phyloP scores from a whole-genome alignment of 2,113 vertebrate species.

The Mormyrus lacerda region DNA sequence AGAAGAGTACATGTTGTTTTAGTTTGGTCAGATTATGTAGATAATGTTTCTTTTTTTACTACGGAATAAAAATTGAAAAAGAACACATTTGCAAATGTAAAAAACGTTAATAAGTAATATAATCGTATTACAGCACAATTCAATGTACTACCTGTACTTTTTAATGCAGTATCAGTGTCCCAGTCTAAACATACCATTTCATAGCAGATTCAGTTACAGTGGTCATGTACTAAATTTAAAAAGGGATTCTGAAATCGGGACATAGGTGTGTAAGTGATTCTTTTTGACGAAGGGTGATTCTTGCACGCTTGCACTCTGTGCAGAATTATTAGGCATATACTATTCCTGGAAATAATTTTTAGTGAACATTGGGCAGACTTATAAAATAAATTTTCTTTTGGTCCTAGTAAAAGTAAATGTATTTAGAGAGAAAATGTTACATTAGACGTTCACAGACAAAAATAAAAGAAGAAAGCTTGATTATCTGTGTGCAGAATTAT shows the following conservation, averaged over 20 bases:
- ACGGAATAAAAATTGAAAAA: background rate
- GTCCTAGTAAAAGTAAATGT: background rate
- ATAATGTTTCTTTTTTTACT: background rate
- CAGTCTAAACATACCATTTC: background rate
- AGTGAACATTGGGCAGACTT: background rate
- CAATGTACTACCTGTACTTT: background rate
- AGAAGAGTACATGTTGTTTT: background rate
- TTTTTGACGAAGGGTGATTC: background rate
- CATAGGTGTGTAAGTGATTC: background rate
- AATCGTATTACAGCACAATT: background rate
- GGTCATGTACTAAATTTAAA: background rate
- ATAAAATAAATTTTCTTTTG: background rate
- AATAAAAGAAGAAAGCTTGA: background rate
- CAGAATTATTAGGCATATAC: background rate
- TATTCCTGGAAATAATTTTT: no score
- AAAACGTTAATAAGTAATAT: background rate
- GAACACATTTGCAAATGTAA: background rate
- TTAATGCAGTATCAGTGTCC: background rate
- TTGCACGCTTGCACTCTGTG: background rate
- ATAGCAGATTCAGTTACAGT: background rate
- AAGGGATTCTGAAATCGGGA: background rate
- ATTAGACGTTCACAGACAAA: background rate
- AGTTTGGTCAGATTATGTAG: background rate
- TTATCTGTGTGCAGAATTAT: background rate
- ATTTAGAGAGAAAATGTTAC: background rate